phyloP scores from a whole-genome alignment of 2,888 invertebrate genomes.

The Agrilus biguttatus region DNA sequence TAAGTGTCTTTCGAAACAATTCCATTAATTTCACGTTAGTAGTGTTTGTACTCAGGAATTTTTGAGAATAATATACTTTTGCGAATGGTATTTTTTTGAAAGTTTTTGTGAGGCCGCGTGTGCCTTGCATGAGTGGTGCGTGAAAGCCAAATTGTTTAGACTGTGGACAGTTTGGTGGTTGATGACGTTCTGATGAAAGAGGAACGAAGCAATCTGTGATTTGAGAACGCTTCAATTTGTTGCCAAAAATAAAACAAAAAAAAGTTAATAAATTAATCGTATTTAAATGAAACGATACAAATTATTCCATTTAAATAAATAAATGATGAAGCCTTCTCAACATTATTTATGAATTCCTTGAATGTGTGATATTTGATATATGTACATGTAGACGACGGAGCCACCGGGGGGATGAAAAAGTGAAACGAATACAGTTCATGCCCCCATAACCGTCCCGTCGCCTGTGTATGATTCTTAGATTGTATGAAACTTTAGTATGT shows the following conservation, averaged over 20 bases:
- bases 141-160: conserved; percentile 13
- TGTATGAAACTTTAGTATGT: conserved; percentile 12
- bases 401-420: background rate
- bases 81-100: conserved; percentile 26
- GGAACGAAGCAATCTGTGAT: conserved; percentile 33
- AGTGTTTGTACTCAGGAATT: conserved; percentile 24
- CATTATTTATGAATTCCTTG: conserved; percentile 28
- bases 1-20: conserved; percentile 9
- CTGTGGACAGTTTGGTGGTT: conserved; percentile 5
- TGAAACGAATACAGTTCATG: background rate
- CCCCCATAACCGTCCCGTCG: conserved; percentile 10
- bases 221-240: conserved; percentile 32
- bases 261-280: conserved; percentile 7
- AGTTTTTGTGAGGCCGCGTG: conserved; percentile 26
- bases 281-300: conserved; percentile 16
- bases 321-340: conserved; percentile 26
- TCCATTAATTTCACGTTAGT: conserved; percentile 12
- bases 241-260: conserved; percentile 21
- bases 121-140: conserved; percentile 27
- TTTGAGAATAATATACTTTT: conserved; percentile 20
- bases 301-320: conserved; percentile 19
- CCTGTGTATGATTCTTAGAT: conserved; percentile 21
- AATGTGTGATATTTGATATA: conserved; percentile 28
- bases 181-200: conserved; percentile 12
- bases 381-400: conserved; percentile 1